Conservation (phyloP, 2,797 vertebrate genomes). For the Natrix natrix region DNA sequence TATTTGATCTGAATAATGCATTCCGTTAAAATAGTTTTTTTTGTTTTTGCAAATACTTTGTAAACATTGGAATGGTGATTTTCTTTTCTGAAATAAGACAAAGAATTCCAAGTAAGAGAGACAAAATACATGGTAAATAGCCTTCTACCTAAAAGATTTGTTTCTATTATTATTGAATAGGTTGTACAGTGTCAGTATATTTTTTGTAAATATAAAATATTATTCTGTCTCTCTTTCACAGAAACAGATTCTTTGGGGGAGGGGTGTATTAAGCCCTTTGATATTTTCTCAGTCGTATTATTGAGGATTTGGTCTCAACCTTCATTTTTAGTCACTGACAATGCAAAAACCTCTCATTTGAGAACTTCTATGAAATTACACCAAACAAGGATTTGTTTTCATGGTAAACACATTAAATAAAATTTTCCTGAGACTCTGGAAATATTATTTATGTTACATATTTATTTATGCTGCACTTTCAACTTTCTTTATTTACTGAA, state of each 20-base stretch:
- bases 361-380: not conserved
- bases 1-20: not conserved
- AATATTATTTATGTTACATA: not conserved
- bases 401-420: not conserved
- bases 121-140: not conserved
- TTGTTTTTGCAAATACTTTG: not conserved
- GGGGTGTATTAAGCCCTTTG: not conserved
- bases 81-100: not conserved
- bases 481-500: not conserved
- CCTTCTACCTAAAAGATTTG: not conserved
- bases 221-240: not conserved
- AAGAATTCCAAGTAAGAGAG: not conserved
- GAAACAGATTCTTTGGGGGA: not conserved
- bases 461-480: not conserved
- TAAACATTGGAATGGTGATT: not conserved
- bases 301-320: not conserved
- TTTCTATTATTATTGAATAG: not conserved
- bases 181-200: not conserved
- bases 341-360: not conserved
- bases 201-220: not conserved
- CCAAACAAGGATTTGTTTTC: not conserved
- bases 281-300: not conserved
- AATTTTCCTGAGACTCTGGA: not conserved
- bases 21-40: slow-evolving; percentile 21
- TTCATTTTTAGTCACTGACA: not conserved